phyloP scores from a whole-genome alignment of 2,888 invertebrate genomes.

The Eilema caniola region DNA sequence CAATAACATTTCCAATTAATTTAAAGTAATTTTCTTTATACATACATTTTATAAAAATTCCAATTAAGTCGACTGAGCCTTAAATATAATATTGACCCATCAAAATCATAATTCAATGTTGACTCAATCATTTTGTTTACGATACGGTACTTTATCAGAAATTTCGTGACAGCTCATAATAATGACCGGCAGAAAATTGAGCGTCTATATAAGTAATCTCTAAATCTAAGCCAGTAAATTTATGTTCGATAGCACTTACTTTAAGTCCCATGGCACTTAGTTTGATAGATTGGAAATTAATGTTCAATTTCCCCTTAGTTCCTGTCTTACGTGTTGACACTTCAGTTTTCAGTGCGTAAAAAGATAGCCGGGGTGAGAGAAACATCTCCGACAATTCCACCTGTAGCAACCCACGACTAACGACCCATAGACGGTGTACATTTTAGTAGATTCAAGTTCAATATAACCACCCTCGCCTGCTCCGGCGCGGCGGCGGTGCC shows the following conservation, averaged over 20 bases:
- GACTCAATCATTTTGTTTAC: constrained; percentile 19
- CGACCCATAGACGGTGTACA: no score
- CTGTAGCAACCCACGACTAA: no score
- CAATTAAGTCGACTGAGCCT: neutral
- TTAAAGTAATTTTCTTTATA: neutral
- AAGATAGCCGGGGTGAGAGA: no score
- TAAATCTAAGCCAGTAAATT: neutral
- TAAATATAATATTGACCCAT: neutral
- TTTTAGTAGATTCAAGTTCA: no score
- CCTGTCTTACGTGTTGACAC: neutral
- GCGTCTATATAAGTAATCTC: neutral
- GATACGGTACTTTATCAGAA: constrained; percentile 10
- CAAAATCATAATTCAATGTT: constrained; percentile 9
- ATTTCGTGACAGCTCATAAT: constrained; percentile 17
- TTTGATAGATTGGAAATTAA: neutral
- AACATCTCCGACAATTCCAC: no score
- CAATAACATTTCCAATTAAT: neutral
- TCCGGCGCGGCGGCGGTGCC: no score
- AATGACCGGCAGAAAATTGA: neutral
- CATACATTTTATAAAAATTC: constrained; percentile 1
- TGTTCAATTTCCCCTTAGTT: neutral
- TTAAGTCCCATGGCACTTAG: neutral
- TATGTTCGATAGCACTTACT: neutral
- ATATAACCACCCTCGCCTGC: no score
- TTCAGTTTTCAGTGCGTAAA: no score